These are phyloP conservation scores for Stichopus horrens DNA, from an alignment of 53 echinoderm and acorn worm species.

Conservation along the genomic window DNA sequence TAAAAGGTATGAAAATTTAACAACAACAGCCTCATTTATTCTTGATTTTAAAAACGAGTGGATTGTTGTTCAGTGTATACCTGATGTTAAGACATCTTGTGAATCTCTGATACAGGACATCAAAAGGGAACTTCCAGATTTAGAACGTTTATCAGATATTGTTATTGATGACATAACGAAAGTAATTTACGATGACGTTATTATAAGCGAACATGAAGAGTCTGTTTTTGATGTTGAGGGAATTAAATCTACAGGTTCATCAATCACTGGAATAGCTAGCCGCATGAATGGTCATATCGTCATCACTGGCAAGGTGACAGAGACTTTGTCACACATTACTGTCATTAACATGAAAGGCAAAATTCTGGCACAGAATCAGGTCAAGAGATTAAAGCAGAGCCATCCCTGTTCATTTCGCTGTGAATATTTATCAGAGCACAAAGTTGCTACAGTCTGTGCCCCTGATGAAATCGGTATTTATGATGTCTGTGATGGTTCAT, in stretches of 20 bases:
- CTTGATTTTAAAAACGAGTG: neutral
- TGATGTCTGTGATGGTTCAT: constrained; percentile 1
- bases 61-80: neutral
- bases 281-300: neutral
- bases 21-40: neutral
- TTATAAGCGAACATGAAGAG: neutral
- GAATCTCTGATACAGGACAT: neutral
- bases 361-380: neutral
- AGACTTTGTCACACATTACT: neutral
- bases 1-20: constrained; percentile 3
- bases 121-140: constrained; percentile 14
- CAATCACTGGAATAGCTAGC: neutral
- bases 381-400: neutral
- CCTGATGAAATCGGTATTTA: neutral
- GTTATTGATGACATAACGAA: neutral
- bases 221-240: neutral
- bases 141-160: neutral
- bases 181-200: neutral
- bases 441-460: neutral
- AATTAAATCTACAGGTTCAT: neutral
- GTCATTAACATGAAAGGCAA: neutral
- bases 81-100: neutral
- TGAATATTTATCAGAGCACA: neutral
- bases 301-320: neutral
- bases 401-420: neutral